These are phyloP conservation scores for Anarhynchus alexandrinus DNA, from an alignment of 2,113 vertebrate species.

Conservation along the genomic window DNA sequence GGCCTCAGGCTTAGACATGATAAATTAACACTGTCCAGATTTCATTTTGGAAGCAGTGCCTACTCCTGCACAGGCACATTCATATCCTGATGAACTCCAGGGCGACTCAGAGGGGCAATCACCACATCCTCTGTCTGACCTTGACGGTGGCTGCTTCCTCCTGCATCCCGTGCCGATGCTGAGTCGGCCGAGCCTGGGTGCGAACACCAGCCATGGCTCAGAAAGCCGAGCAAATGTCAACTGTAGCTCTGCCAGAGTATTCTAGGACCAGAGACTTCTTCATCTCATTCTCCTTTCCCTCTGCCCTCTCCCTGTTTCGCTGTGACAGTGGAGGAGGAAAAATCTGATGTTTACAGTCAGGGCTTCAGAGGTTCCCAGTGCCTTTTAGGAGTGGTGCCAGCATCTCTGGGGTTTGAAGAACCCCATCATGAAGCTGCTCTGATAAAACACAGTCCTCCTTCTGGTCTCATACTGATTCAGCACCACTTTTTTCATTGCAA, in stretches of 20 bases:
- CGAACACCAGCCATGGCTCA: not conserved
- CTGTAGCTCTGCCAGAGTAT: not conserved
- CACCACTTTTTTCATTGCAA: not conserved
- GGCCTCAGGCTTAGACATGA: conserved; percentile 7
- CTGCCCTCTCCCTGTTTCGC: not conserved
- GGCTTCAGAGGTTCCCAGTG: not conserved
- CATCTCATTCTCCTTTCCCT: not conserved
- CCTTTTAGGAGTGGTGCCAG: not conserved
- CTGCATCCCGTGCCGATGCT: not conserved
- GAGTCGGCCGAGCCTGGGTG: not conserved
- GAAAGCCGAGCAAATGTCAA: not conserved
- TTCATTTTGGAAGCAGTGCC: not conserved
- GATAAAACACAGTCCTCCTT: not conserved
- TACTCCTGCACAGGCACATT: not conserved
- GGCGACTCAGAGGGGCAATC: not conserved
- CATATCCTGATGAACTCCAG: not conserved
- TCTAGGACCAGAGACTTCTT: not conserved
- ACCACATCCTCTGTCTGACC: not conserved
- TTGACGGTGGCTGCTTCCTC: not conserved
- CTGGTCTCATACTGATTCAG: not conserved
- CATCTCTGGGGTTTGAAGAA: not conserved
- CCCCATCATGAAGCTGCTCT: not conserved
- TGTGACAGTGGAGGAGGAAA: not conserved
- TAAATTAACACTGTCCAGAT: conserved; percentile 38
- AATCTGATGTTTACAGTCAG: not conserved